Evolutionary conservation across 2,888 invertebrate species (phyloP), one percentile per base, ranked within the genome.

Genomic region (Nemapogon koenigi): DNA sequence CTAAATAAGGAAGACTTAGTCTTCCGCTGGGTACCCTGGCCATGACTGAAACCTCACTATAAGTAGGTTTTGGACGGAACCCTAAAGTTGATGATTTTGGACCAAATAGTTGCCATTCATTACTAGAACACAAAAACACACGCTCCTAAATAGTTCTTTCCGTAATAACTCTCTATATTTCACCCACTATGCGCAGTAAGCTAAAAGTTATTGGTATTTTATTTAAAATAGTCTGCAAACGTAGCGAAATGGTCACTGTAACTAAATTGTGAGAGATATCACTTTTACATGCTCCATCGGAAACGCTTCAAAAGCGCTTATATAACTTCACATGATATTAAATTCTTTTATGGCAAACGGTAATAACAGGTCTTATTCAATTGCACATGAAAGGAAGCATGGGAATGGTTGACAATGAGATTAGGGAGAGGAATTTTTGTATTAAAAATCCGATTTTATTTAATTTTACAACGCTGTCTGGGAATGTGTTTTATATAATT

Each of bases 281-380:
- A 28, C 4, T 13, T 11, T 4, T 28, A 4, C 28, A 28, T 13
- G 28, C 15, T 15, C 28, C 11, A 28, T 28, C 15, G 32, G 32
- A 14, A 30, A 11, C 32, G 32, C 16, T 11, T 8, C 17, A 16
- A 32, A 13, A 42, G 40, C 54, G 50, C 53, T 60, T 62, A 61
- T 17, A 17, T 31, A 31, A 19, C 60, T 57, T 58, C 57, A 53
- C 53, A 53, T 66, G 61, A 71, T 75, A 75, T 76, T 75, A 73
- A 75, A 75, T 76, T 75, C 66, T 69, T 72, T 70, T 59, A 57
- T 58, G 52, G 51, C 50, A 56, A 55, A 59, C 59, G 57, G 59
- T 59, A 62, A 69, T 70, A 64, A 65, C 69, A 68, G 71, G 65
- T 64, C 62, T 67, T 59, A 68, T 71, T 70, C 67, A 72, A 75